These are phyloP conservation scores for Triplophysa yarkandensis DNA, from an alignment of 2,797 vertebrate species.

Conservation along the genomic window DNA sequence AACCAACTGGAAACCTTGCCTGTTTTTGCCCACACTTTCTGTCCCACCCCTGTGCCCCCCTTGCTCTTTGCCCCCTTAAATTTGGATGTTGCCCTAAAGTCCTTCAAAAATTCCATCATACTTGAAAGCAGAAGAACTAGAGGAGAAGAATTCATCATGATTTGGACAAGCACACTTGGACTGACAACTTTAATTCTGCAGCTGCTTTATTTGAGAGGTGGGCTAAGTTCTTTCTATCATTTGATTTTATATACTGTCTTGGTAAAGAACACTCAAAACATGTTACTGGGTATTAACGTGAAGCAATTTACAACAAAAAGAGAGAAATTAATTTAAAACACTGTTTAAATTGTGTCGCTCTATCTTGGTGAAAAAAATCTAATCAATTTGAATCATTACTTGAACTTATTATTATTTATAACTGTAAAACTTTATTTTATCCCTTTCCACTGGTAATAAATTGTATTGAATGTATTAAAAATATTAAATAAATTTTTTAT, in stretches of 20 bases:
- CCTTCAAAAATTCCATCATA: conserved; percentile 1
- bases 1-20: conserved; percentile 16
- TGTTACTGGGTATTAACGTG: too few species aligned
- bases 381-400: too few species aligned
- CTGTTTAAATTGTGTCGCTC: too few species aligned
- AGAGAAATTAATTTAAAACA: too few species aligned
- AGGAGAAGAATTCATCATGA: conserved; percentile 8
- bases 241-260: background rate
- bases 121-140: background rate
- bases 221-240: conserved; percentile 1
- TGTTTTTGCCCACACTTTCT: background rate
- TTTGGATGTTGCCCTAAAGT: background rate
- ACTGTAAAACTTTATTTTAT: too few species aligned
- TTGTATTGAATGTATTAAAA: too few species aligned
- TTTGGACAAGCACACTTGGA: conserved; percentile 21
- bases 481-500: too few species aligned
- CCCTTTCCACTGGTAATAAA: too few species aligned
- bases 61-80: conserved; percentile 7
- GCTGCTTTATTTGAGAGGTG: conserved; percentile 18
- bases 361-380: too few species aligned
- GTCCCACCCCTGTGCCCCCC: background rate
- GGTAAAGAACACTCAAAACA: too few species aligned
- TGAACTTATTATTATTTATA: too few species aligned
- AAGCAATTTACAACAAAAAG: too few species aligned
- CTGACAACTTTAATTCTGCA: conserved; percentile 9